Evolutionary conservation across 2,113 vertebrate genomes (phyloP).

Genomic region (Aptenodytes patagonicus): DNA sequence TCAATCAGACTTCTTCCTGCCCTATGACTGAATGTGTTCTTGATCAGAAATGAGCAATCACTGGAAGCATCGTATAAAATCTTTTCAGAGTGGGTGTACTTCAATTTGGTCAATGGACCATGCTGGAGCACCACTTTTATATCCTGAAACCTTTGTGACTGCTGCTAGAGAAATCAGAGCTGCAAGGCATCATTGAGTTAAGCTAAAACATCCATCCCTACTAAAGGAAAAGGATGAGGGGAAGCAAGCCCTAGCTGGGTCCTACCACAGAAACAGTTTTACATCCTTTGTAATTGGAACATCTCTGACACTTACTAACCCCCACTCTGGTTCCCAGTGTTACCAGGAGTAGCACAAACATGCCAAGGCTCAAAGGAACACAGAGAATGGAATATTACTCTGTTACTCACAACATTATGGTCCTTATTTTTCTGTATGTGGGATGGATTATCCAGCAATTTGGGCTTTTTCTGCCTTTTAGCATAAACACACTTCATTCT

Average conservation of each 20-base stretch:
- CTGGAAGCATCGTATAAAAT: not conserved
- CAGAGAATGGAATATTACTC: not conserved
- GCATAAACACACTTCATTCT: not conserved
- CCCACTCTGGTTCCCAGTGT: not conserved
- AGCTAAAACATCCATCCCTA: not conserved
- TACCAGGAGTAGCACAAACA: not conserved
- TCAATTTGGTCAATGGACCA: not conserved
- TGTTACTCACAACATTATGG: not conserved
- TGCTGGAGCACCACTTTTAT: not conserved
- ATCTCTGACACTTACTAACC: not conserved
- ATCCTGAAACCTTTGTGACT: not conserved
- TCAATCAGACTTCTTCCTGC: not conserved
- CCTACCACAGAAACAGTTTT: not conserved
- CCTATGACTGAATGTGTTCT: not conserved
- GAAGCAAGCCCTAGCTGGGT: not conserved
- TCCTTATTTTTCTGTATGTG: not conserved
- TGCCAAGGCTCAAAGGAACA: not conserved
- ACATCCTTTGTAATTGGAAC: not conserved
- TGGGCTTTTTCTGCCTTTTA: not conserved
- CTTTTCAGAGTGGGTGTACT: not conserved
- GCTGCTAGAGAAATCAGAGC: not conserved
- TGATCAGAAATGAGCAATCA: constrained; percentile 26
- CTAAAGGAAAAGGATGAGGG: not conserved
- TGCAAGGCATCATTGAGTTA: not conserved
- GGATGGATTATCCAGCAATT: not conserved